Evolutionary conservation across 2,797 vertebrate genomes (phyloP).

Genomic region (Scarus forsteni): DNA sequence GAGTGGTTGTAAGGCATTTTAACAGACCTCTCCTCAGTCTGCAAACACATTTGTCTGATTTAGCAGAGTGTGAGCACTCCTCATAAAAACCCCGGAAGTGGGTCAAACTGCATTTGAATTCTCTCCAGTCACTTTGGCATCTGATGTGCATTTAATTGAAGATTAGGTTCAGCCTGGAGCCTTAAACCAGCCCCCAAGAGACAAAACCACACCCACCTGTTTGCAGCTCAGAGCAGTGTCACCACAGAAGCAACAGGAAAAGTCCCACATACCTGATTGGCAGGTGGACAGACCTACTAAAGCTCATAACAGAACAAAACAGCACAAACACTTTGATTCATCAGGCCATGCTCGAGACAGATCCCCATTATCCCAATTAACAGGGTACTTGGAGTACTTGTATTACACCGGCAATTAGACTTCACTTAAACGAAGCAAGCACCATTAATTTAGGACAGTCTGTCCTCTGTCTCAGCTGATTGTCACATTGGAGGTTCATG

Average conservation of each 20-base stretch:
- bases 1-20: too few relatives aligned
- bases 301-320: not conserved
- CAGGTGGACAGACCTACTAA: slow-evolving; percentile 24
- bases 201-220: not conserved
- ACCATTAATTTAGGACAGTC: too few relatives aligned
- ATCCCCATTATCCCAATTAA: too few relatives aligned
- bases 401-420: too few relatives aligned
- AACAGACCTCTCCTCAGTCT: not conserved
- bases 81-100: slow-evolving; percentile 9
- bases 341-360: too few relatives aligned
- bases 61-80: accelerated
- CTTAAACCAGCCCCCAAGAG: not conserved
- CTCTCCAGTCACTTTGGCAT: slow-evolving; percentile 13
- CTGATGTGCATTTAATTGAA: slow-evolving; percentile 21
- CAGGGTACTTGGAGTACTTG: too few relatives aligned
- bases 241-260: slow-evolving; percentile 8
- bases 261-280: slow-evolving; percentile 36
- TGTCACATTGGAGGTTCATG: too few relatives aligned
- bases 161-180: slow-evolving; percentile 16
- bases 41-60: not conserved
- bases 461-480: too few relatives aligned
- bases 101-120: slow-evolving; percentile 31
- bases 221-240: not conserved
- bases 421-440: too few relatives aligned
- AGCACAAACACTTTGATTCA: not conserved